Conservation (phyloP, 2,113 vertebrate genomes). For the Coracopsis vasa region DNA sequence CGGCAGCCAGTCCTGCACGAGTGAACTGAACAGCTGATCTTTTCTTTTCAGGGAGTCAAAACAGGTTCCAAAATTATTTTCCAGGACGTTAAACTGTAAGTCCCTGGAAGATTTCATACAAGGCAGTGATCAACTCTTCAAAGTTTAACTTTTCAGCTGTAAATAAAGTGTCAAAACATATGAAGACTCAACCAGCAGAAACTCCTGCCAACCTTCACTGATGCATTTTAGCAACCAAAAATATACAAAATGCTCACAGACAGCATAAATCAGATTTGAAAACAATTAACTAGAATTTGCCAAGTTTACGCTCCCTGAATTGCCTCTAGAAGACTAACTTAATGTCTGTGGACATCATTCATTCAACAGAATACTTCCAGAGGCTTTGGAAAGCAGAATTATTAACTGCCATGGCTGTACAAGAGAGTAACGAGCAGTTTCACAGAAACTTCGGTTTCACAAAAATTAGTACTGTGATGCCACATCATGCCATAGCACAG, state of each 20-base stretch:
- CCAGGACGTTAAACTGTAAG: not conserved
- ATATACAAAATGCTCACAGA: not conserved
- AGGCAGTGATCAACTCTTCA: not conserved
- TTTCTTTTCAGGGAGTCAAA: not conserved
- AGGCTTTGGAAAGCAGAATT: not conserved
- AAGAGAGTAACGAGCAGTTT: not conserved
- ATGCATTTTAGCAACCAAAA: not conserved
- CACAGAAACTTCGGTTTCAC: not conserved
- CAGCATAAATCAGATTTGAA: not conserved
- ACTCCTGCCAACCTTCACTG: not conserved
- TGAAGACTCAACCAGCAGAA: not conserved
- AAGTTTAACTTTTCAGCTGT: not conserved
- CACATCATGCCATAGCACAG: fast-evolving
- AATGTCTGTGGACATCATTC: not conserved
- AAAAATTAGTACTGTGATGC: not conserved
- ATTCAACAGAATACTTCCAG: not conserved
- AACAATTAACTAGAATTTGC: not conserved
- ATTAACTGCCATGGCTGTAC: not conserved
- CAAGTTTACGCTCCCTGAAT: not conserved
- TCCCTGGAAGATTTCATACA: not conserved
- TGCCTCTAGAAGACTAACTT: not conserved
- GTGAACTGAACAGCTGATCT: not conserved
- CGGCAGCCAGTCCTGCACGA: not conserved
- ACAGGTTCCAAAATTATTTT: not conserved
- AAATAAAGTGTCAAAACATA: not conserved